Conservation (phyloP, 2,797 vertebrate species). For the Choloepus didactylus region DNA sequence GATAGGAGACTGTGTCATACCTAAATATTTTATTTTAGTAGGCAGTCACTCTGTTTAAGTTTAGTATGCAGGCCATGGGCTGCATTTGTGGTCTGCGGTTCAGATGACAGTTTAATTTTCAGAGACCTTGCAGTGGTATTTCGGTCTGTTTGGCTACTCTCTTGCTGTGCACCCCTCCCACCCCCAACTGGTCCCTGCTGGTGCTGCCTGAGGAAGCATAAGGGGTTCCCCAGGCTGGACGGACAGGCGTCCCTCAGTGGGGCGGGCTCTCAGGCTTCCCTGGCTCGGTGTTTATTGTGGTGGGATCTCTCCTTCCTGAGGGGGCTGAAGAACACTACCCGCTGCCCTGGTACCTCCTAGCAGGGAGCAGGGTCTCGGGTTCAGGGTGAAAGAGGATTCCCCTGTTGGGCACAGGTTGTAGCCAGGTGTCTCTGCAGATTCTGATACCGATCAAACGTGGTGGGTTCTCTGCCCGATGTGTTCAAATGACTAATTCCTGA, state of each 20-base stretch:
- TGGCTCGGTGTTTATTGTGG: neutral
- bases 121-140: neutral
- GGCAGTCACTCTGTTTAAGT: neutral
- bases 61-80: neutral
- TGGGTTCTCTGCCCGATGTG: too few relatives aligned
- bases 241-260: neutral
- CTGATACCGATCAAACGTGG: too few relatives aligned
- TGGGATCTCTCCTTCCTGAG: neutral
- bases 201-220: neutral
- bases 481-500: too few relatives aligned
- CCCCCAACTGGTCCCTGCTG: too few relatives aligned
- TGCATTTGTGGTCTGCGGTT: neutral
- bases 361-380: neutral
- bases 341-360: neutral
- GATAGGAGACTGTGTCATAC: neutral
- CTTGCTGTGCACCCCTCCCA: too few relatives aligned
- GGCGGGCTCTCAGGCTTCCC: neutral
- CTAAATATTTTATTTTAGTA: neutral
- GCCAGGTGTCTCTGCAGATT: too few relatives aligned
- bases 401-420: too few relatives aligned
- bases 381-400: neutral
- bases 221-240: neutral
- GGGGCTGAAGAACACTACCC: too few relatives aligned
- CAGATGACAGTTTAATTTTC: neutral
- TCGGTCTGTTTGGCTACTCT: neutral